phyloP scores from a whole-genome alignment of 37 sponge, comb jelly and placozoan species.

The Chondrilla cf. caribensis region DNA sequence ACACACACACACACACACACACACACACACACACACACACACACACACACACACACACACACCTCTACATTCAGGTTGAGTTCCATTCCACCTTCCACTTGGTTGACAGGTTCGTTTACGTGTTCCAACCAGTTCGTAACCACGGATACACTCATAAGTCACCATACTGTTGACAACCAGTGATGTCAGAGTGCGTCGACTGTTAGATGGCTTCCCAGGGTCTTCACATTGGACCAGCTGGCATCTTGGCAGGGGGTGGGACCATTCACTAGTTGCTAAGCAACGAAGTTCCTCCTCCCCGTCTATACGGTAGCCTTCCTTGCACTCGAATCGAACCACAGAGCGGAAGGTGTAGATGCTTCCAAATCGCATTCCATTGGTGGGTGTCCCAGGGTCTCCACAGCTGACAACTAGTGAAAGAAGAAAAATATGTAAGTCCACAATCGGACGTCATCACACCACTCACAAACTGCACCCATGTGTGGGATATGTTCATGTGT shows the following conservation, averaged over 20 bases:
- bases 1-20: no score
- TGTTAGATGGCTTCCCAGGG: conserved; percentile 38
- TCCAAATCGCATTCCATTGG: background rate
- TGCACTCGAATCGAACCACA: conserved; percentile 42
- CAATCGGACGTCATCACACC: no score
- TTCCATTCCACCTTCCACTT: conserved; percentile 46
- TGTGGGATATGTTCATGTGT: no score
- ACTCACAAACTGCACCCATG: no score
- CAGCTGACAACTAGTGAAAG: conserved; percentile 18
- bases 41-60: background rate
- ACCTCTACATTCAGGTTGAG: conserved; percentile 42
- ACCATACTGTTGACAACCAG: conserved; percentile 25
- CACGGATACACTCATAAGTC: conserved; percentile 38
- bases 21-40: background rate
- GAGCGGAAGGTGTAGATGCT: conserved; percentile 13
- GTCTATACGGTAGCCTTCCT: conserved; percentile 26
- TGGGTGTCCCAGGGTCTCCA: conserved; percentile 15
- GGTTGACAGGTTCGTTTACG: conserved; percentile 13
- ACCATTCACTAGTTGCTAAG: conserved; percentile 36
- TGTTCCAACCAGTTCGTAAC: conserved; percentile 33
- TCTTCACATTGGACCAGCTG: conserved; percentile 43
- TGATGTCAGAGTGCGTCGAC: background rate
- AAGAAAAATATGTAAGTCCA: background rate
- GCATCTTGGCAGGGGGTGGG: conserved; percentile 41
- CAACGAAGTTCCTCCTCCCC: conserved; percentile 26